Percentiles rank a stretch among this genome's conserved stretches.
Evolutionary conservation across 2,797 vertebrate genomes (phyloP).

Genomic region (Spinus olivaceus): DNA sequence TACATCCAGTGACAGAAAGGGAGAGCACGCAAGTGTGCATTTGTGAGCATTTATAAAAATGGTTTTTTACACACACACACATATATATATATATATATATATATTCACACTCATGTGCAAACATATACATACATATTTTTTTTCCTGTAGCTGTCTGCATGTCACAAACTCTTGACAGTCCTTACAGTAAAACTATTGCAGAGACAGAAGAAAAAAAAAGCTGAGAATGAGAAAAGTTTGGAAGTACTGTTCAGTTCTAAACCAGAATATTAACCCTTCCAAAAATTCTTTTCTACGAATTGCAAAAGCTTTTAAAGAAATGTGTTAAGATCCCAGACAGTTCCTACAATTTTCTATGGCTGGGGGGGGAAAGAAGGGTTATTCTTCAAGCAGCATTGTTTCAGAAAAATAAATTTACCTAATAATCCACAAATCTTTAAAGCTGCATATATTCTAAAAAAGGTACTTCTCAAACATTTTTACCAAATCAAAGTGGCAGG

Average conservation of each 20-base stretch:
- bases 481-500: background rate
- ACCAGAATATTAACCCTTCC: conserved; percentile 22
- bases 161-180: background rate
- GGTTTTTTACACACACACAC: too few relatives aligned
- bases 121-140: background rate
- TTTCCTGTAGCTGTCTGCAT: background rate
- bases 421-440: conserved; percentile 31
- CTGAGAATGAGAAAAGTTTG: conserved; percentile 29
- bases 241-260: background rate
- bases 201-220: background rate
- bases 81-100: too few relatives aligned
- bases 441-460: conserved; percentile 41
- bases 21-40: background rate
- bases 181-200: background rate
- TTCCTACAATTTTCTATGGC: background rate
- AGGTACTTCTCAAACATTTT: conserved; percentile 56
- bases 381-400: background rate
- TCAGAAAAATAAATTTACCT: conserved; percentile 2
- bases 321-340: background rate
- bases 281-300: background rate
- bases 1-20: conserved; percentile 58
- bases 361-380: background rate
- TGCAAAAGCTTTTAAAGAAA: conserved; percentile 33
- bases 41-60: background rate
- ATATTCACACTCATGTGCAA: background rate